phyloP scores from a whole-genome alignment of 2,888 invertebrate species.

The Epirrhoe alternata region DNA sequence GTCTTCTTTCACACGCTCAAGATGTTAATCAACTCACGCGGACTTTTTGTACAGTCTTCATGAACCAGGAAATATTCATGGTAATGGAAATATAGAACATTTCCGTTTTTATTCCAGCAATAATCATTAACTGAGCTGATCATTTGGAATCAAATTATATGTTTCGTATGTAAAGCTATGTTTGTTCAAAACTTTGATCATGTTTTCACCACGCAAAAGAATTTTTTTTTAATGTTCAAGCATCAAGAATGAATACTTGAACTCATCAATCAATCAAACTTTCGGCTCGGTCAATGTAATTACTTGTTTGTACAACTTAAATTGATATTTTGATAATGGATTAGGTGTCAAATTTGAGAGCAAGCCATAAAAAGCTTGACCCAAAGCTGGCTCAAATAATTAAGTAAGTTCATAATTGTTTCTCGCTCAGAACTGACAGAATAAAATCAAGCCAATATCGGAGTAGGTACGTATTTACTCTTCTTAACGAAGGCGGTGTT shows the following conservation, averaged over 20 bases:
- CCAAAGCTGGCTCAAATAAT: slow-evolving; percentile 11
- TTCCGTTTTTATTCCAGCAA: slow-evolving; percentile 47
- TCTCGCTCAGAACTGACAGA: background rate
- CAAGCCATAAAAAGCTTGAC: slow-evolving; percentile 27
- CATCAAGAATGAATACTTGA: slow-evolving; percentile 53
- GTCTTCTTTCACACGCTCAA: slow-evolving; percentile 70
- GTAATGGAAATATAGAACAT: slow-evolving; percentile 48
- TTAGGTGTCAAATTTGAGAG: slow-evolving; percentile 39
- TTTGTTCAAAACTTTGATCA: slow-evolving; percentile 9
- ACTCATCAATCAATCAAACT: slow-evolving; percentile 67
- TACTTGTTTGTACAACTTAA: slow-evolving; percentile 65
- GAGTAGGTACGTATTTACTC: too few species aligned
- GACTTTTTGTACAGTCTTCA: slow-evolving; percentile 62
- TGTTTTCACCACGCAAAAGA: background rate
- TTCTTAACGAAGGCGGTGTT: too few species aligned
- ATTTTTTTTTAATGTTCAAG: slow-evolving; percentile 36
- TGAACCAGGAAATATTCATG: slow-evolving; percentile 64
- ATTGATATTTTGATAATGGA: slow-evolving; percentile 52
- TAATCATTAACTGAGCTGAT: slow-evolving; percentile 46
- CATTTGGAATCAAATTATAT: slow-evolving; percentile 32
- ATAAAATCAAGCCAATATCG: background rate
- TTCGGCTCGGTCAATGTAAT: slow-evolving; percentile 55
- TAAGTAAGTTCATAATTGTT: slow-evolving; percentile 10
- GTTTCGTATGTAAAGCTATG: slow-evolving; percentile 24
- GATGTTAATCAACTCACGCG: slow-evolving; percentile 65